These are phyloP conservation scores for Oreohelix idahoensis DNA, from an alignment of 1,140 invertebrate genomes.

Conservation along the genomic window DNA sequence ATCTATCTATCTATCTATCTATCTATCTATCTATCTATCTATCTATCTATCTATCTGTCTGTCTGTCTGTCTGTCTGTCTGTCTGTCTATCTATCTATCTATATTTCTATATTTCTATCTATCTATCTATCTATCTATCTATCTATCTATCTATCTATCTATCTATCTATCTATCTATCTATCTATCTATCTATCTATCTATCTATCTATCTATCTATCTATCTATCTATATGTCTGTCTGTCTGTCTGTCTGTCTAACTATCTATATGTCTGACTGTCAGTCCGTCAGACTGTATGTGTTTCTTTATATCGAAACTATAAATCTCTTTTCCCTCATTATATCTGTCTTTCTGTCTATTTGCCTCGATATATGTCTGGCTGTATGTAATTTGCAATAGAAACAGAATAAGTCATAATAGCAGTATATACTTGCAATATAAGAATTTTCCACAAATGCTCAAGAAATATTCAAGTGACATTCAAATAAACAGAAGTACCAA, in stretches of 20 bases:
- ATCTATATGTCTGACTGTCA: too few relatives aligned
- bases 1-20: conserved; percentile 5
- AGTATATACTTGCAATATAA: neutral
- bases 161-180: conserved; percentile 22
- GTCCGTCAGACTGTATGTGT: conserved; percentile 22
- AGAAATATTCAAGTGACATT: too few relatives aligned
- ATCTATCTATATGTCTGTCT: too few relatives aligned
- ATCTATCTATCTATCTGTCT: neutral
- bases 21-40: neutral
- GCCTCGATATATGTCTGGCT: conserved; percentile 43
- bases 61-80: too few relatives aligned
- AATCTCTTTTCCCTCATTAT: conserved; percentile 33
- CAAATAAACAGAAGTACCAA: too few relatives aligned
- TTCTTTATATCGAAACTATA: too few relatives aligned
- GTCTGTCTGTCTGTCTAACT: too few relatives aligned
- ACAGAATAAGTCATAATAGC: conserved; percentile 15
- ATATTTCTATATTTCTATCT: too few relatives aligned
- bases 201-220: too few relatives aligned
- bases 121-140: conserved; percentile 31
- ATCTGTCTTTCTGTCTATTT: conserved; percentile 44
- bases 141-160: conserved; percentile 27
- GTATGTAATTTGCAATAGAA: too few relatives aligned
- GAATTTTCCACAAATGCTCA: too few relatives aligned
- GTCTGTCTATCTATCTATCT: too few relatives aligned
- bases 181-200: conserved; percentile 7